Evolutionary conservation across 2,888 invertebrate species (phyloP).

Genomic region (Yponomeuta plumbellus): DNA sequence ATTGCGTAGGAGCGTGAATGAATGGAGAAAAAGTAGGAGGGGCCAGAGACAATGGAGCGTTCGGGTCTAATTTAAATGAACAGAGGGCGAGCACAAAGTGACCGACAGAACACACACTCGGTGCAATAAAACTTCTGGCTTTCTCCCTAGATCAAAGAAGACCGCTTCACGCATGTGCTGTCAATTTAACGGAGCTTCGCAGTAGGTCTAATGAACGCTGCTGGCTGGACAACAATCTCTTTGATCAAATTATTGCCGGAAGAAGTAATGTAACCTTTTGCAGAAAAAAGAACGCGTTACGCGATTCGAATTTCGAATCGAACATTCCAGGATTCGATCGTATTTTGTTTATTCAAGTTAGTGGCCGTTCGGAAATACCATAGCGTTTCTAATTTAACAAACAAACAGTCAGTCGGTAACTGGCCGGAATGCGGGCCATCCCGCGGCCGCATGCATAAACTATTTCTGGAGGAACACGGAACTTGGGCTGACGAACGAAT

Average conservation of each 20-base stretch:
- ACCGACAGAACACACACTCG: constrained; percentile 18
- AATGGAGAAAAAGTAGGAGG: neutral
- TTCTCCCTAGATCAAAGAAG: constrained; percentile 37
- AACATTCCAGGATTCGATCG: neutral
- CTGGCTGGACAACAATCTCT: neutral
- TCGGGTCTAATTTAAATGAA: constrained; percentile 3
- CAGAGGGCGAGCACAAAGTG: constrained; percentile 9
- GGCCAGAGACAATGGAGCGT: neutral
- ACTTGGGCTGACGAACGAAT: constrained; percentile 19
- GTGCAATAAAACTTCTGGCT: constrained; percentile 19
- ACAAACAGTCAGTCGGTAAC: constrained; percentile 33
- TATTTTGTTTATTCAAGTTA: neutral
- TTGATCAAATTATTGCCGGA: constrained; percentile 3
- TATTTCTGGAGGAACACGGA: constrained; percentile 53
- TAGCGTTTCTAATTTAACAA: constrained; percentile 36
- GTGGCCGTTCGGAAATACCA: constrained; percentile 32
- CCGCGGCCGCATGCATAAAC: constrained; percentile 32
- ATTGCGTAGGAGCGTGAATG: neutral
- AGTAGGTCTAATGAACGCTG: constrained; percentile 8
- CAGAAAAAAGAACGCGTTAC: neutral
- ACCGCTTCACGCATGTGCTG: constrained; percentile 50
- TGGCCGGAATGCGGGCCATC: constrained; percentile 41
- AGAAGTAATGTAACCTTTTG: neutral
- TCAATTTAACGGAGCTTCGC: constrained; percentile 34
- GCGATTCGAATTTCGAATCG: neutral